Base-by-base conservation (phyloP, 2,888 invertebrate species). In the Miltochrista miniata region DNA sequence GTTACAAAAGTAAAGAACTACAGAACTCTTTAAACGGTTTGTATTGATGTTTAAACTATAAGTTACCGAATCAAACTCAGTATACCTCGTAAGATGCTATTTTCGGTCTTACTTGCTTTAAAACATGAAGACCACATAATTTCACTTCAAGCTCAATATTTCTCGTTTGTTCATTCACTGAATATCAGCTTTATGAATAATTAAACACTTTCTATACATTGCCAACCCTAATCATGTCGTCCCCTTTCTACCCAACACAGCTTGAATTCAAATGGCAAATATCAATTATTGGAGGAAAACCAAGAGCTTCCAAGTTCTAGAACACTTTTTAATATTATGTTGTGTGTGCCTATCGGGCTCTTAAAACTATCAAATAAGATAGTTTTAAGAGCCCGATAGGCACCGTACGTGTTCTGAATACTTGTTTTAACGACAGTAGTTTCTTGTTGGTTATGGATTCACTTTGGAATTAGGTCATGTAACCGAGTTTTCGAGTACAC, bases 251-350 rank as follows among this genome's bases (percentile, higher is more conserved):
- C 44, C 68, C 68, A 74, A 77, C 79, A 72, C 78, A 65, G 73
- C 68, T 73, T 76, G 84, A 83, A 84, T 85, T 80, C 77, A 79
- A 81, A 85, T 82, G 74, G 78, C 74, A 81, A 83, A 83, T 84
- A 85, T 79, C 81, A 83, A 81, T 81, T 81, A 81, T 77, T 76
- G 72, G 67, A 37, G 42, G 37, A 37, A 45, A 54, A 53, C 59
- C 56, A 49, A 51, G 54, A 37, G 51, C 49, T 45, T 37, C n/a
- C 54, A 51, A 59, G 48, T 45, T 45, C 33, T 34, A 55, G 56
- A n/a, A n/a, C 55, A 56, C 48, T 68, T 68, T 68, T 65, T 61
- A 65, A 68, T 65, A 59, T 52, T 50, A 66, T 64, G 51, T 65
- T 68, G 63, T 59, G 56, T 59, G 56, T 65, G 59, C 65, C 61